Evolutionary conservation across 2,797 vertebrate genomes (phyloP).

Genomic region (Caiman crocodilus): DNA sequence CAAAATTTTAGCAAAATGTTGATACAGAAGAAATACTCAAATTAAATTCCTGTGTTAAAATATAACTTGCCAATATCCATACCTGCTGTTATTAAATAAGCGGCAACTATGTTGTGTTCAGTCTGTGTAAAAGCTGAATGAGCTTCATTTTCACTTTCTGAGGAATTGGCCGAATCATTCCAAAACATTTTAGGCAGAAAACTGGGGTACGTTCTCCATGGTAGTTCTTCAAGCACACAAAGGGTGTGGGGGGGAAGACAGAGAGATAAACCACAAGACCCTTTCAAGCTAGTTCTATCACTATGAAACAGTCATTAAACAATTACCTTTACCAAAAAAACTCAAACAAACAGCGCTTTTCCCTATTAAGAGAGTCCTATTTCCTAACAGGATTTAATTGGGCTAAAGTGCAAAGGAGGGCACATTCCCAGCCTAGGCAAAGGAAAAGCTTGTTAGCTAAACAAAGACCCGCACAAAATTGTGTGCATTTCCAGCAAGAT

Average conservation of each 20-base stretch:
- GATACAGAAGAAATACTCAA: neutral
- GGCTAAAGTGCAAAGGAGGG: constrained; percentile 73
- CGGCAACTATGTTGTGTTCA: constrained; percentile 95
- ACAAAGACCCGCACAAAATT: constrained; percentile 77
- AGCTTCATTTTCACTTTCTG: constrained; percentile 79
- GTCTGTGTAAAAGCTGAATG: constrained; percentile 91
- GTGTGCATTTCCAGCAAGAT: constrained; percentile 57
- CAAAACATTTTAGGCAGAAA: constrained; percentile 76
- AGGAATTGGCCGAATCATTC: constrained; percentile 80
- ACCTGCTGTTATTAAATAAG: constrained; percentile 97
- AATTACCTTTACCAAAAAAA: constrained; percentile 13
- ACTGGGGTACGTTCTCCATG: constrained; percentile 14
- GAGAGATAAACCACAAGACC: neutral
- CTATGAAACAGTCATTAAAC: constrained; percentile 57
- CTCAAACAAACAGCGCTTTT: neutral
- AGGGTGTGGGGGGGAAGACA: too few relatives aligned
- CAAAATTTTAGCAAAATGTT: too few relatives aligned
- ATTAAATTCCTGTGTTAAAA: neutral
- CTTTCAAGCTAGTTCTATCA: constrained; percentile 57
- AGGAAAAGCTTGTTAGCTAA: constrained; percentile 77
- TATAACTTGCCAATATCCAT: constrained; percentile 59
- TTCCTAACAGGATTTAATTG: constrained; percentile 68
- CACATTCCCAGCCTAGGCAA: constrained; percentile 65
- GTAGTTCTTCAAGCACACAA: constrained; percentile 32
- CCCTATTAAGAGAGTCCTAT: constrained; percentile 8